phyloP scores from a whole-genome alignment of 23 tunicate species.

The Corella eumyota region DNA sequence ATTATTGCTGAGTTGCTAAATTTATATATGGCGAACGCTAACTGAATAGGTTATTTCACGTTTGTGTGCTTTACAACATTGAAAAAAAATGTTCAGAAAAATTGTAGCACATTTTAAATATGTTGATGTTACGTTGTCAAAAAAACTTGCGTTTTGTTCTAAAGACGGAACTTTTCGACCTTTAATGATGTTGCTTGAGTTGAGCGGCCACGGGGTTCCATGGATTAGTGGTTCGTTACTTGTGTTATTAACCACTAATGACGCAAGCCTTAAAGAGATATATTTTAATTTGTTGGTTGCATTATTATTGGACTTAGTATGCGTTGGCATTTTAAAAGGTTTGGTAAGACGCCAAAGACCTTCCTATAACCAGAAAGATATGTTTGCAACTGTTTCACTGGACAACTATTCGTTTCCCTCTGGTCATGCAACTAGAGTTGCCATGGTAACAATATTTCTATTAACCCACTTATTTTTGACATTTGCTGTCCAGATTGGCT shows the following conservation, averaged over 20 bases:
- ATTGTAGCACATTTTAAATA: too few relatives aligned
- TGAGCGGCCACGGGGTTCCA: conserved; percentile 69
- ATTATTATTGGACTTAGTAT: conserved; percentile 30
- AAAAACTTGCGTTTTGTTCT: conserved; percentile 43
- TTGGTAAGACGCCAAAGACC: conserved; percentile 43
- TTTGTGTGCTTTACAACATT: too few relatives aligned
- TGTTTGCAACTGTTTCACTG: conserved; percentile 63
- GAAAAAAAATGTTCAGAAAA: too few relatives aligned
- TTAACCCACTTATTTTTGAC: conserved; percentile 24
- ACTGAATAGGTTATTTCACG: too few relatives aligned
- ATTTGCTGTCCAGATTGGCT: too few relatives aligned
- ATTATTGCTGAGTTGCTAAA: too few relatives aligned
- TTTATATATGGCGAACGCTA: too few relatives aligned
- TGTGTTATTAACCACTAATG: conserved; percentile 15
- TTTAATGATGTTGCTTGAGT: conserved; percentile 37
- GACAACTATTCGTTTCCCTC: conserved; percentile 77
- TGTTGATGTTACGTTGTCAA: too few relatives aligned
- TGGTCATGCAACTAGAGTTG: conserved; percentile 74
- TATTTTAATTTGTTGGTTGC: conserved; percentile 49
- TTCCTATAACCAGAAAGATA: conserved; percentile 51
- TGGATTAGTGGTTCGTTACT: conserved; percentile 34
- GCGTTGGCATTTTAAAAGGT: conserved; percentile 28
- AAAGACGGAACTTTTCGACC: conserved; percentile 33
- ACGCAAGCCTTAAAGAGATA: conserved; percentile 24
- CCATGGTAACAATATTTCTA: conserved; percentile 29